These are phyloP conservation scores for Prunella strophiata DNA, from an alignment of 2,797 vertebrate genomes.

Conservation along the genomic window DNA sequence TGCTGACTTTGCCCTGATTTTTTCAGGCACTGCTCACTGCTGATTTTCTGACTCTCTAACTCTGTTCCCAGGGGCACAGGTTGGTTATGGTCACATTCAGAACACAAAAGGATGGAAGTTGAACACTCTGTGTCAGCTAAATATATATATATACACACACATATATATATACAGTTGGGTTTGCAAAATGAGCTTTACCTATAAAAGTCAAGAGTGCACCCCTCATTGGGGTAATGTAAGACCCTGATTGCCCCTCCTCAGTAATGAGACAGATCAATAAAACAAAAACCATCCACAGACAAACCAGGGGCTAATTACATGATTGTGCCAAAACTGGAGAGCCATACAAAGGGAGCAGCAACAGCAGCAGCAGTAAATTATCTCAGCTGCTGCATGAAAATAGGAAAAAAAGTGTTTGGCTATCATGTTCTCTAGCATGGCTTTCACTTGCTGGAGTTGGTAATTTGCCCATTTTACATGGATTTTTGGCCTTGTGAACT, in stretches of 20 bases:
- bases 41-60: not conserved
- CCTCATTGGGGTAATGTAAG: not conserved
- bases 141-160: not conserved
- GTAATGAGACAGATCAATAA: not conserved
- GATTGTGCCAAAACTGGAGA: not conserved
- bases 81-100: not conserved
- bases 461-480: not conserved
- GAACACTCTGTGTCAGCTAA: not conserved
- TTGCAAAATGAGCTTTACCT: not conserved
- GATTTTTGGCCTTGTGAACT: not conserved
- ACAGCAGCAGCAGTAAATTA: not conserved
- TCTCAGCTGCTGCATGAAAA: conserved; percentile 26
- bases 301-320: not conserved
- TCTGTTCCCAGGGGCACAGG: not conserved
- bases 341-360: not conserved
- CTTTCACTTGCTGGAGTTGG: not conserved
- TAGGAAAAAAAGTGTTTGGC: not conserved
- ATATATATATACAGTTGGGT: not conserved
- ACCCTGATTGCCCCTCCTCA: not conserved
- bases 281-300: conserved; percentile 9
- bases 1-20: not conserved
- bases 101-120: not conserved
- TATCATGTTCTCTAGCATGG: not conserved
- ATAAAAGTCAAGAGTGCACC: not conserved
- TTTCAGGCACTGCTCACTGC: not conserved